A percentile compares a stretch with the other conserved stretches of the same genome.
These are phyloP conservation scores for Glossosoma conforme DNA, from an alignment of 1,140 invertebrate species.

Conservation along the genomic window DNA sequence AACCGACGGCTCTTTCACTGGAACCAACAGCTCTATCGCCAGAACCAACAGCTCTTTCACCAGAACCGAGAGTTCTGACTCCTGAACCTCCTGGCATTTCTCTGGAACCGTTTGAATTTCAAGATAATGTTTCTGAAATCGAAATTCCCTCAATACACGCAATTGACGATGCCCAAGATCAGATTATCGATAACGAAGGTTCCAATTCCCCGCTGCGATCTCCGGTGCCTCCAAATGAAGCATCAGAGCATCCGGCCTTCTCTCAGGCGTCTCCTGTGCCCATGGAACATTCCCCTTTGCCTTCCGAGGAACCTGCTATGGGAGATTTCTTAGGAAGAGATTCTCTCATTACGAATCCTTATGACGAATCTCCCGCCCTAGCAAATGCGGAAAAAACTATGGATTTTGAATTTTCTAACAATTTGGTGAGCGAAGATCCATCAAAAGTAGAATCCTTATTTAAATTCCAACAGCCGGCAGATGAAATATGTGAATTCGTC, in stretches of 20 bases:
- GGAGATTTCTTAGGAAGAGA: no score
- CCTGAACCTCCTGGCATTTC: conserved; percentile 3
- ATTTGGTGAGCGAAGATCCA: no score
- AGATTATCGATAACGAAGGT: not conserved
- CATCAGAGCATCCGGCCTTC: not conserved
- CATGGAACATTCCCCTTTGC: not conserved
- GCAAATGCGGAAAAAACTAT: no score
- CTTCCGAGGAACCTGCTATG: no score
- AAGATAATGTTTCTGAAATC: no score
- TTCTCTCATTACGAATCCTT: no score
- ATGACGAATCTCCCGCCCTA: no score
- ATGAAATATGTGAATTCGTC: conserved; percentile 26
- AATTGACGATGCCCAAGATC: no score
- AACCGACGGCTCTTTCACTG: not conserved
- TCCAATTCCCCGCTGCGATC: conserved; percentile 4
- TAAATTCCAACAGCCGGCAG: conserved; percentile 17
- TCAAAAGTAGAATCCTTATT: not conserved
- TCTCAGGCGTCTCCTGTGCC: conserved; percentile 8
- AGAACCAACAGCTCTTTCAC: conserved; percentile 1
- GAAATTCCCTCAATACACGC: no score
- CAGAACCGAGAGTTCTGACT: conserved; percentile 1
- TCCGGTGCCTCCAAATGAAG: conserved; percentile 4
- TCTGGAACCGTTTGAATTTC: conserved; percentile 2
- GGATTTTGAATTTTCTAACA: no score
- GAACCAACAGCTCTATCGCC: not conserved